phyloP scores from a whole-genome alignment of 2,797 vertebrate genomes.

The Garrulus glandarius region DNA sequence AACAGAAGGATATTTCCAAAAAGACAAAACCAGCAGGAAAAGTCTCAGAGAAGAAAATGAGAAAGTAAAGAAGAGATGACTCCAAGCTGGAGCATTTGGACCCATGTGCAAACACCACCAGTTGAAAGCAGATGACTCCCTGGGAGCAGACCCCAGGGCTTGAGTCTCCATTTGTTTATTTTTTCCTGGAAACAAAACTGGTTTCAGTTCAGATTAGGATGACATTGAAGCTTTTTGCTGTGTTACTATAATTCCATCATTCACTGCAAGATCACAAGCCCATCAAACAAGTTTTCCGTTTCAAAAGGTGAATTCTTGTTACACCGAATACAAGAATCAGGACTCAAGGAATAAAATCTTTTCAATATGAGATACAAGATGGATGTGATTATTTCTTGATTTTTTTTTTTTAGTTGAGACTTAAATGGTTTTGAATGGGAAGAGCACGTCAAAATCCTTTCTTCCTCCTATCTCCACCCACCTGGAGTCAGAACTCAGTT shows the following conservation, averaged over 20 bases:
- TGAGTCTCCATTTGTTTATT: background rate
- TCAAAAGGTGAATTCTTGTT: background rate
- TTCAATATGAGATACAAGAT: background rate
- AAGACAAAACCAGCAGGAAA: background rate
- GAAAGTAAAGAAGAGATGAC: background rate
- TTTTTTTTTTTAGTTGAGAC: background rate
- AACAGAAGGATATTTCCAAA: background rate
- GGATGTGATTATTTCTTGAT: background rate
- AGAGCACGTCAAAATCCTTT: background rate
- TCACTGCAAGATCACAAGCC: background rate
- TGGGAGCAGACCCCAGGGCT: background rate
- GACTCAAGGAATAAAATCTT: background rate
- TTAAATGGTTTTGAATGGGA: background rate
- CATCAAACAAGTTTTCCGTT: background rate
- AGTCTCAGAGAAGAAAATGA: background rate
- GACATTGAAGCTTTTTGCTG: background rate
- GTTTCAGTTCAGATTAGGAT: background rate
- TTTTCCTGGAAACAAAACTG: background rate
- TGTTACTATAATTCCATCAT: background rate
- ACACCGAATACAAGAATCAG: background rate
- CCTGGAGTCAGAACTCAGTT: background rate
- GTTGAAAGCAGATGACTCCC: background rate
- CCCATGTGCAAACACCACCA: rapidly evolving
- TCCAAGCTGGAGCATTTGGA: background rate
- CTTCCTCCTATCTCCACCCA: background rate